A percentile compares a stretch with the other conserved stretches of the same genome.
phyloP scores from a whole-genome alignment of 1,140 invertebrate genomes.

The Drosophila varians region DNA sequence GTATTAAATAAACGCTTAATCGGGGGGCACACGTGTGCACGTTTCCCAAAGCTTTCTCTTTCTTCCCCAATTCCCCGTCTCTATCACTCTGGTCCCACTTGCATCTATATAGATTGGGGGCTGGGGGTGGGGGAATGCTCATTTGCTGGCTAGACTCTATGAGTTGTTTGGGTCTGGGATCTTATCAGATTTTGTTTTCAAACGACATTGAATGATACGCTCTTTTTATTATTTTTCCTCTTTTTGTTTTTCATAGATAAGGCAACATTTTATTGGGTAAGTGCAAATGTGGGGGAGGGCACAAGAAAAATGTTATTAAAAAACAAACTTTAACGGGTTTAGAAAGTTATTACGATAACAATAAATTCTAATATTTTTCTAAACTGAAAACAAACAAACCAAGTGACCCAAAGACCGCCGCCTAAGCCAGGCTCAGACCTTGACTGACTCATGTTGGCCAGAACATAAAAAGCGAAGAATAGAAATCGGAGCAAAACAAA shows the following conservation, averaged over 20 bases:
- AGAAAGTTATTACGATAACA: constrained; percentile 34
- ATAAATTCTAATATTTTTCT: neutral
- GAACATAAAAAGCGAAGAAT: neutral
- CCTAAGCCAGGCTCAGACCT: neutral
- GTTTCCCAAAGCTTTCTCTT: constrained; percentile 35
- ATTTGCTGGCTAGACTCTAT: constrained; percentile 14
- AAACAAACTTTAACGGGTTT: constrained; percentile 26
- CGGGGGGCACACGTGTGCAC: constrained; percentile 40
- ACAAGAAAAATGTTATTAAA: neutral
- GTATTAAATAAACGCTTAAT: constrained; percentile 38
- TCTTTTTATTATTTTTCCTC: constrained; percentile 28
- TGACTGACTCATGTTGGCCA: constrained; percentile 26
- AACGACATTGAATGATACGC: constrained; percentile 65
- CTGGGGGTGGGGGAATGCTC: neutral
- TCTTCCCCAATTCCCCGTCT: neutral
- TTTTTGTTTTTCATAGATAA: constrained; percentile 33
- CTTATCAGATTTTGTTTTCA: constrained; percentile 73
- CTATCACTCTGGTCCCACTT: constrained; percentile 22
- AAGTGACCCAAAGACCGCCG: no score
- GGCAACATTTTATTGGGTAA: constrained; percentile 20
- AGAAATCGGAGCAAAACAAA: constrained; percentile 10
- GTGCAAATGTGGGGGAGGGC: constrained; percentile 6
- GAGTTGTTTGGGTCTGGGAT: constrained; percentile 53
- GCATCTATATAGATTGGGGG: constrained; percentile 6
- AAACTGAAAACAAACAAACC: no score